Base-by-base conservation (phyloP, 2,888 invertebrate genomes). In the Agapetus fuscipes region DNA sequence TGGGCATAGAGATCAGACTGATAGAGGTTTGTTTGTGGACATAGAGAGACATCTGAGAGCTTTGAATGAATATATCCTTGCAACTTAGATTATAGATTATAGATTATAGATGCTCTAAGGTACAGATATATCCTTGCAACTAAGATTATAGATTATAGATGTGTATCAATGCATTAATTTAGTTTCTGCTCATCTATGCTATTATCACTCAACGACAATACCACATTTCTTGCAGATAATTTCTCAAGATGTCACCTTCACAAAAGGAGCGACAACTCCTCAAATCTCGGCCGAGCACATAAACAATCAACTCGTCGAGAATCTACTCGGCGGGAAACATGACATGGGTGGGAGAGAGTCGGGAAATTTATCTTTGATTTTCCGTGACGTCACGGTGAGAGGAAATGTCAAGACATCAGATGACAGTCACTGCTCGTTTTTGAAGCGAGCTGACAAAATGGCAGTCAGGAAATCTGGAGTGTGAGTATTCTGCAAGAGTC, bases 151-250 rank as follows among this genome's bases (percentile, higher is more conserved):
- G n/a, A n/a, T n/a, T n/a, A n/a, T n/a, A n/a, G n/a, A n/a, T n/a
- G n/a, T n/a, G n/a, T n/a, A n/a, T n/a, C n/a, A n/a, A n/a, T n/a
- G n/a, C n/a, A n/a, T n/a, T n/a, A n/a, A n/a, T n/a, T n/a, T n/a
- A n/a, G n/a, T n/a, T n/a, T n/a, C n/a, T n/a, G n/a, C n/a, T n/a
- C n/a, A n/a, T n/a, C n/a, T n/a, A n/a, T n/a, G n/a, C n/a, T n/a
- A n/a, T n/a, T n/a, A n/a, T n/a, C n/a, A n/a, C n/a, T n/a, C n/a
- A n/a, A n/a, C n/a, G n/a, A n/a, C n/a, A n/a, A n/a, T n/a, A n/a
- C n/a, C n/a, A n/a, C n/a, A n/a, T n/a, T n/a, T 17, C 10, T 40
- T 42, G 16, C 17, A 47, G 46, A 34, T 42, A 2, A 47, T 47
- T 25, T 27, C 38, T 11, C 25, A 30, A n/a, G 37, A 47, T 17